Evolutionary conservation across 1,140 invertebrate species (phyloP).

Genomic region (Ips typographus): DNA sequence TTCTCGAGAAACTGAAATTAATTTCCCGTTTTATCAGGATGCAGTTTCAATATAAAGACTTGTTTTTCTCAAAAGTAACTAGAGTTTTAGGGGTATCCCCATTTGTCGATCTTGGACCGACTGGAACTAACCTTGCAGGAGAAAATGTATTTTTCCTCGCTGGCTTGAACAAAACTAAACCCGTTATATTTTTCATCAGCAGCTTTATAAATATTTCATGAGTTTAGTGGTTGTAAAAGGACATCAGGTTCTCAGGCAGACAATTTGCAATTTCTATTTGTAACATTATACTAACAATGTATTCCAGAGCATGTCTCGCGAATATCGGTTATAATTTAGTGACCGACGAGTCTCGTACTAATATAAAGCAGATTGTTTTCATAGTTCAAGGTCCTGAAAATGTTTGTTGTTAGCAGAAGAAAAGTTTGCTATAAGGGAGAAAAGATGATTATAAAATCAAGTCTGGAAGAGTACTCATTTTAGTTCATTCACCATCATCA

Average conservation of each 20-base stretch:
- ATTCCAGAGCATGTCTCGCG: constrained; percentile 13
- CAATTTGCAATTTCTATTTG: constrained; percentile 20
- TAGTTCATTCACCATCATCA: too few relatives aligned
- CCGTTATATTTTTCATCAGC: constrained; percentile 16
- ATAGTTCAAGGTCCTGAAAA: not conserved
- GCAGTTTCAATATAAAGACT: not conserved
- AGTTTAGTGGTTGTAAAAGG: constrained; percentile 23
- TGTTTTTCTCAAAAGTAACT: too few relatives aligned
- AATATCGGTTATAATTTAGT: constrained; percentile 11
- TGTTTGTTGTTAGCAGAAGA: too few relatives aligned
- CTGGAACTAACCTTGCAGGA: too few relatives aligned
- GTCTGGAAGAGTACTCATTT: too few relatives aligned
- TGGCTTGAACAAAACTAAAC: not conserved
- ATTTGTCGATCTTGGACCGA: too few relatives aligned
- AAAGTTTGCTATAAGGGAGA: too few relatives aligned
- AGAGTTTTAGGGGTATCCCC: too few relatives aligned
- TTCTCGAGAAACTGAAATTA: not conserved
- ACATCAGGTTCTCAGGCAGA: constrained; percentile 8
- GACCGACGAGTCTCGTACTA: not conserved
- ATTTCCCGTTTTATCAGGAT: not conserved
- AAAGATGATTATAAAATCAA: too few relatives aligned
- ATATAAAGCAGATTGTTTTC: constrained; percentile 7
- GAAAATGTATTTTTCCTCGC: too few relatives aligned
- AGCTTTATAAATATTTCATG: constrained; percentile 22
- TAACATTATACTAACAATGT: constrained; percentile 21